Conservation (phyloP, 1,140 invertebrate species). For the Lordiphosa stackelbergi region DNA sequence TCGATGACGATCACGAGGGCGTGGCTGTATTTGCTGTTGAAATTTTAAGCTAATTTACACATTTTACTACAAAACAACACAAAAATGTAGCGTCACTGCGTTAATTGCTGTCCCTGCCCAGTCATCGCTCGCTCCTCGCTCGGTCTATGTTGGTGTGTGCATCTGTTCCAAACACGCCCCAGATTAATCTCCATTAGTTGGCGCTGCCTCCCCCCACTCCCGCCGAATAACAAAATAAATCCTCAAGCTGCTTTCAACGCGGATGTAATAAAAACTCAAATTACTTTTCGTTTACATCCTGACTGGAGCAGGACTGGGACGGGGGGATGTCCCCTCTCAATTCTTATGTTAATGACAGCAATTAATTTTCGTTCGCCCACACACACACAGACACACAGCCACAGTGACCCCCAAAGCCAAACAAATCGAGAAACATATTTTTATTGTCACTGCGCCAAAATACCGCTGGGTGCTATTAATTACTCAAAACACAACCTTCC, state of each 20-base stretch:
- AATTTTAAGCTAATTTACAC: conserved; percentile 73
- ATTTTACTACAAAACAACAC: conserved; percentile 37
- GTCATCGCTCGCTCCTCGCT: conserved; percentile 39
- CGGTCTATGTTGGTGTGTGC: conserved; percentile 30
- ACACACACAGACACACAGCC: conserved; percentile 15
- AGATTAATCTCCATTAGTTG: conserved; percentile 70
- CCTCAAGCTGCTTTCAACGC: conserved; percentile 55
- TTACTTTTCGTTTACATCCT: conserved; percentile 73
- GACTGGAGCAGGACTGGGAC: conserved; percentile 18
- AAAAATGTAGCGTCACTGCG: conserved; percentile 63
- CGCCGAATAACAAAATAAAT: conserved; percentile 28
- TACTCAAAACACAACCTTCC: conserved; percentile 52
- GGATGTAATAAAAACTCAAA: conserved; percentile 75
- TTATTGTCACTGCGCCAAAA: conserved; percentile 60
- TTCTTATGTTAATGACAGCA: conserved; percentile 64
- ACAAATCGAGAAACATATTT: conserved; percentile 71
- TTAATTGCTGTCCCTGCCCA: conserved; percentile 58
- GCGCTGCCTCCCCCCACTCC: background rate
- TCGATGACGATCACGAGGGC: conserved; percentile 31
- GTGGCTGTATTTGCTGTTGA: conserved; percentile 58
- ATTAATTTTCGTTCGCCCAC: conserved; percentile 60
- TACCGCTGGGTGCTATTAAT: conserved; percentile 70
- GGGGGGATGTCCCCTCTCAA: conserved; percentile 18
- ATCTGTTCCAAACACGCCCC: conserved; percentile 43
- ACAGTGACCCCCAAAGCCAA: conserved; percentile 38